Evolutionary conservation across 2,888 invertebrate species (phyloP), one percentile per base, ranked within the genome.

Genomic region (Neoaliturus tenellus): DNA sequence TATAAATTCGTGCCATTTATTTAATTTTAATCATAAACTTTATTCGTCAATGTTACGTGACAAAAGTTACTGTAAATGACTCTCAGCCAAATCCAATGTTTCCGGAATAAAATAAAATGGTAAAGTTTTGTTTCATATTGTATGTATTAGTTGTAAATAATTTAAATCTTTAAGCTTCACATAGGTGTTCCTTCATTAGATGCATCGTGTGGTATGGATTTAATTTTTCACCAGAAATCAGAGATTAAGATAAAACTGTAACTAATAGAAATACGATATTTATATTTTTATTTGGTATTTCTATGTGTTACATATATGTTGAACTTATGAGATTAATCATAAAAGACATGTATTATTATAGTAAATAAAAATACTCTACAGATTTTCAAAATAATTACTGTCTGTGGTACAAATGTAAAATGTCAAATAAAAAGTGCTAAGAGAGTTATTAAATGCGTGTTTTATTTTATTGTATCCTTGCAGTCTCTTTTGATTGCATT

Each of bases 371-470:
- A n/a, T 41, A 75, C 48, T 75, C 44, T 75, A 75, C 44, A 75
- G 44, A 28, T 75, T 75, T 39, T 44, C 41, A 75, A 75, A 69
- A 75, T 28, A 75, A 75, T 39, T 44, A 28, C 35, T 28, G 39
- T 75, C 75, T 75, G 75, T 75, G 75, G 75, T 75, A 75, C 75
- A 75, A 75, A 75, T 75, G 75, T 75, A 75, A 75, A 48, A 75
- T 75, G 75, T 75, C 39, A 75, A 75, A 75, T 44, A 39, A 75
- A 75, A 75, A 75, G 44, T 28, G 48, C 75, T 75, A 75, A 75
- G 75, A 75, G 75, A 75, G 75, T 75, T 75, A 75, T 44, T 75
- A 75, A 1, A 44, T 44, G 14, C 28, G 35, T 28, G 75, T 75
- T 41, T 48, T 41, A 41, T 25, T 75, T 75, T 3, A 62, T 28